Conservation (phyloP, 2,113 vertebrate genomes). For the Hymenochirus boettgeri region DNA sequence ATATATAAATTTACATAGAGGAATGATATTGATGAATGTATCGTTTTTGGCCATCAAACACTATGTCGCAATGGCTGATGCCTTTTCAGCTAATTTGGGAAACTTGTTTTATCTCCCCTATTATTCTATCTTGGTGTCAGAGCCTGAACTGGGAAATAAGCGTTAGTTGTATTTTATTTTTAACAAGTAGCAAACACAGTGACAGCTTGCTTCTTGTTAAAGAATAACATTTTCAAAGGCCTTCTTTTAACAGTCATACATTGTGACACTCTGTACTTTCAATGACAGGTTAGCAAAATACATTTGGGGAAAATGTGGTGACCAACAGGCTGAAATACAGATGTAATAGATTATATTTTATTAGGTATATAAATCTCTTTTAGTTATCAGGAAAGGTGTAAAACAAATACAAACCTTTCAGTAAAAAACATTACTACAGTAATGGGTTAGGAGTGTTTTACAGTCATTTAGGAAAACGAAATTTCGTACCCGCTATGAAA, state of each 20-base stretch:
- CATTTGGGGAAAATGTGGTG: neutral
- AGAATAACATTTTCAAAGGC: neutral
- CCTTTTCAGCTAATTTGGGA: neutral
- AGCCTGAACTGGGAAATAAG: neutral
- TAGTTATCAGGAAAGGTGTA: too few species aligned
- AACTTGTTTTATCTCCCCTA: neutral
- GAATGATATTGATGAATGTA: too few species aligned
- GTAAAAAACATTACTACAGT: too few species aligned
- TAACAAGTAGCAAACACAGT: slow-evolving; percentile 4
- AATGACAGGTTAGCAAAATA: neutral
- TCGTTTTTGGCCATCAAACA: neutral
- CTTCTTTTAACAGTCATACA: neutral
- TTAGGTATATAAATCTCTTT: too few species aligned
- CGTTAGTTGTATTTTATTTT: neutral
- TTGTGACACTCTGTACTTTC: neutral
- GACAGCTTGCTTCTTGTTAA: neutral
- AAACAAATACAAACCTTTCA: too few species aligned
- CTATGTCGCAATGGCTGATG: neutral
- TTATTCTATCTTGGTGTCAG: neutral
- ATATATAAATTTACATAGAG: too few species aligned
- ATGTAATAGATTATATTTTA: neutral
- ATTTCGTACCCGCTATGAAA: too few species aligned
- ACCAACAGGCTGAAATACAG: too few species aligned
- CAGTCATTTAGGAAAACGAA: too few species aligned
- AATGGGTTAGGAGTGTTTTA: too few species aligned